Evolutionary conservation across 2,888 invertebrate genomes (phyloP), one percentile per base, ranked within the genome.

Genomic region (Elegia similella): DNA sequence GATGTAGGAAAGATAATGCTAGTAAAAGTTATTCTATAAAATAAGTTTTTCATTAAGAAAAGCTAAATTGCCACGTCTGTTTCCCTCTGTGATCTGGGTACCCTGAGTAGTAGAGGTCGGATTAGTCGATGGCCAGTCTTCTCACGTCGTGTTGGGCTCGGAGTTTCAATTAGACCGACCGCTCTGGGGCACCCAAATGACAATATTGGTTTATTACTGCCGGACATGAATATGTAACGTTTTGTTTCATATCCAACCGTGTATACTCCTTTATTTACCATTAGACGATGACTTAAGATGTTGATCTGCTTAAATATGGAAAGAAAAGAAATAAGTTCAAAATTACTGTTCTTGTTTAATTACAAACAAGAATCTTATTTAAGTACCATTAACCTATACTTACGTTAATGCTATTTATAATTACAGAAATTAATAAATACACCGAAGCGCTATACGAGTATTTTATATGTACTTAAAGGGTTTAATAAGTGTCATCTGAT

Each of bases 91-190:
- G 17, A 50, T 34, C 61, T 64, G 68, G 68, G 68, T 65, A 65
- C 64, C 63, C 62, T 62, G 75, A 73, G 68, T 67, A 65, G 70
- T 66, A 68, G 73, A 70, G 76, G 74, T 72, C 72, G 73, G 84
- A 84, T 86, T 80, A 82, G 80, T 72, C 80, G 78, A 82, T 88
- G 84, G 80, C 72, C 78, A 89, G 88, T 88, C 89, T 79, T 78
- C 84, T 88, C 89, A 89, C 89, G 89, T 89, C 86, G 86, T 78
- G 73, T 67, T 75, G 74, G 73, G 71, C 75, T 73, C 70, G 73
- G 76, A 79, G 78, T 82, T 82, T 82, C 88, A 90, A 89, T 89
- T 90, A 90, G 78, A 76, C 71, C 70, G 75, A 70, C 70, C 73
- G 70, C 72, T 68, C 46, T 56, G 64, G 32, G 48, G 56, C 34